Evolutionary conservation across 2,888 invertebrate species (phyloP).

Genomic region (Nysson spinosus): DNA sequence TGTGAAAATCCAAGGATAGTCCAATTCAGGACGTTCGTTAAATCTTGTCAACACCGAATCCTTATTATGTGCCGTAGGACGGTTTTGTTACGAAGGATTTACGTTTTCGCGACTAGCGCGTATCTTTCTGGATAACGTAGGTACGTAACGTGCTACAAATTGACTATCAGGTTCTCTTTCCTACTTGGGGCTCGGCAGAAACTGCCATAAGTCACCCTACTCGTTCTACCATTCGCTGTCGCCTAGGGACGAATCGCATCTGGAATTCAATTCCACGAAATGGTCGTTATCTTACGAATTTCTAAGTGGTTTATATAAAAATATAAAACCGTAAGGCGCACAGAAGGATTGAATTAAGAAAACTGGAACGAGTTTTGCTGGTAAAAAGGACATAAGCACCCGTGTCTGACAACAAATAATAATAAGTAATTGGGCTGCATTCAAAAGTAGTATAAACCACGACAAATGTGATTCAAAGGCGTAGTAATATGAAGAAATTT

Average conservation of each 20-base stretch:
- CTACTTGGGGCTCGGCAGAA: constrained; percentile 20
- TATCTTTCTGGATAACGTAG: constrained; percentile 16
- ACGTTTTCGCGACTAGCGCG: constrained; percentile 21
- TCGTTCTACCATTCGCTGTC: constrained; percentile 21
- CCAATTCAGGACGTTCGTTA: constrained; percentile 6
- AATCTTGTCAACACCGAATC: constrained; percentile 36
- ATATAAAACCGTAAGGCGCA: background rate
- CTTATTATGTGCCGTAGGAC: constrained; percentile 23
- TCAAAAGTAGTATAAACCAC: too few relatives aligned
- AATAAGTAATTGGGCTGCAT: too few relatives aligned
- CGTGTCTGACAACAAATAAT: too few relatives aligned
- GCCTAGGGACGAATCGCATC: constrained; percentile 50
- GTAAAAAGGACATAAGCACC: too few relatives aligned
- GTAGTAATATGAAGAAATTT: too few relatives aligned
- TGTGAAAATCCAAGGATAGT: background rate
- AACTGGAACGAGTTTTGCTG: background rate
- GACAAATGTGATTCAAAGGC: too few relatives aligned
- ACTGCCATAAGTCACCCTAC: constrained; percentile 47
- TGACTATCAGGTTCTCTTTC: constrained; percentile 33
- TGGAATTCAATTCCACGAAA: constrained; percentile 54
- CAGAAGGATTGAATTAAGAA: background rate
- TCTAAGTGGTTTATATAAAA: constrained; percentile 27
- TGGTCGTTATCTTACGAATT: constrained; percentile 42
- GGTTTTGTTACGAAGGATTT: constrained; percentile 35
- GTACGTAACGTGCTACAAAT: constrained; percentile 54